Evolutionary conservation across 2,888 invertebrate genomes (phyloP), one percentile per base, ranked within the genome.

Genomic region (Dioctria linearis): DNA sequence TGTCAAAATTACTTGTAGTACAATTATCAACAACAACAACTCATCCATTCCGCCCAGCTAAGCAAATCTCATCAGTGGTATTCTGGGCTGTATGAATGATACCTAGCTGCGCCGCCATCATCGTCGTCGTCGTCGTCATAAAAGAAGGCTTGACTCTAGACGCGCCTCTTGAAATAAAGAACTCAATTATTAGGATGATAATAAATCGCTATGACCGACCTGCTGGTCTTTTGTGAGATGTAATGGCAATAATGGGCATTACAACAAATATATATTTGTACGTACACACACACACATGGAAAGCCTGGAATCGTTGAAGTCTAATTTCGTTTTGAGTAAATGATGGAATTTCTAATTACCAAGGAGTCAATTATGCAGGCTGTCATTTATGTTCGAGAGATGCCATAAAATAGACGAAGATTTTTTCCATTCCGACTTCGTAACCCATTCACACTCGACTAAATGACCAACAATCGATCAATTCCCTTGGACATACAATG

Each of bases 321-420:
- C 71, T 71, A 71, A 71, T 71, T 71, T 71, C 37, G 71, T 71
- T 71, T 71, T 51, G 54, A 71, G 69, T 49, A 71, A 71, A 54
- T 71, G 71, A 37, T 51, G 71, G 71, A 71, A 71, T 71, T 71
- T 71, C 71, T 71, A 71, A 71, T 71, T 71, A 71, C 54, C 51
- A 54, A 51, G 37, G 46, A 71, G 71, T 46, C 51, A 71, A 71
- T 71, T 71, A 71, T 71, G 71, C 54, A 11, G 71, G 71, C 71
- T 71, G 71, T 71, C 71, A 71, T 71, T 71, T 71, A 51, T 51
- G 51, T 71, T 71, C 71, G 49, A 25, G 25, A 25, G 25, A 39
- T 71, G 71, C 37, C 37, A 39, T 5, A 37, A 25, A 54, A 54
- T 69, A 40, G 25, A 37, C 49, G 13, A 49, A 71, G 39, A 46